Base-by-base conservation (phyloP, 2,113 vertebrate species). In the Zosterops japonicus region DNA sequence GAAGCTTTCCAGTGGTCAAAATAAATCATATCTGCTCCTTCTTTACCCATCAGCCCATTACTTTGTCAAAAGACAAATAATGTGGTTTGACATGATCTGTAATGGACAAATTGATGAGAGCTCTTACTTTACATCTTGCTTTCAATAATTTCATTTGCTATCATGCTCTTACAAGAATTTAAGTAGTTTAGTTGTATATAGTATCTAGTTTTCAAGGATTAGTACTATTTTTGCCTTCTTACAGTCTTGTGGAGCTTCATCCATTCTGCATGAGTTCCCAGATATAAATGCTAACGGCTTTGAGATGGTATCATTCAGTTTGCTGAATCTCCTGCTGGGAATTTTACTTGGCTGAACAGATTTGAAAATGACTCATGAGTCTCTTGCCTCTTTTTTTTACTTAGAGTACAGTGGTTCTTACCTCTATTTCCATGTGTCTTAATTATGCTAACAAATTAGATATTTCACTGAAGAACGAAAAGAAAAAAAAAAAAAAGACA, bases 241-340 rank as follows among this genome's bases (percentile, higher is more conserved):
- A 83, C 22, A 65, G 71, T 65, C 76, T 83, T 91, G 68, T 71
- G 28, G 24, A 81, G 60, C 60, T n/a, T 85, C 33, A 79, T 23
- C 24, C 77, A 79, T 93, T 92, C 85, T 86, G 82, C 88, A 76
- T 83, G 67, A 88, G 63, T 61, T 96, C 85, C 87, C 79, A 88
- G 53, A 76, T 42, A 83, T 9, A 90, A 87, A 94, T 50, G 70
- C 64, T 91, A 92, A 89, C 0, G 0, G 56, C 57, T 83, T 76
- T 85, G 92, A 92, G 85, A 93, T 90, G 49, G 75, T 88, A 46
- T 65, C 31, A 61, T 85, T 95, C 92, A 91, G 70, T 76, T 83
- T 88, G n/a, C 59, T 83, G 67, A 42, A 72, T 61, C 25, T 83
- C 90, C 88, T 90, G 57, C 94, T 88, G 87, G 49, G 90, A 88